phyloP scores from a whole-genome alignment of 92 coral and sea anemone genomes.

The Siderastrea radians region DNA sequence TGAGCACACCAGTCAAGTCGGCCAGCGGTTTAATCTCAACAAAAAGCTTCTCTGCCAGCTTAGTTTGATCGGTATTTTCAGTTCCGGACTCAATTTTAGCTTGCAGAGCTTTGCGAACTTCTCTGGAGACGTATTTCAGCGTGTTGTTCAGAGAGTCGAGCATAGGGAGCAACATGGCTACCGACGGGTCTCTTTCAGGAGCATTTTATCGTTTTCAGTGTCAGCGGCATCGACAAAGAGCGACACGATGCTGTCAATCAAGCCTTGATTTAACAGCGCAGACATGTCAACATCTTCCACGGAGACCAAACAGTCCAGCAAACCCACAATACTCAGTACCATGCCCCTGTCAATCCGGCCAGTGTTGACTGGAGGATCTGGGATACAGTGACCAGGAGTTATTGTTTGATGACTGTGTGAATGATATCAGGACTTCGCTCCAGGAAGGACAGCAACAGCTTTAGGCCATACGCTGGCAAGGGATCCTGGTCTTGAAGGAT shows the following conservation, averaged over 20 bases:
- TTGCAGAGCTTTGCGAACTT: conserved; percentile 96
- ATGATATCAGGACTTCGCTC: conserved; percentile 91
- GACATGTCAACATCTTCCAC: conserved; percentile 79
- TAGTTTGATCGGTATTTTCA: conserved; percentile 64
- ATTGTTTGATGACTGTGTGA: conserved; percentile 78
- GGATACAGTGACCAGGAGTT: conserved; percentile 77
- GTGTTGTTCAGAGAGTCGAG: conserved; percentile 87
- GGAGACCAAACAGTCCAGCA: conserved; percentile 84
- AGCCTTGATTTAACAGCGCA: conserved; percentile 89
- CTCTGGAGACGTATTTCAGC: conserved; percentile 89
- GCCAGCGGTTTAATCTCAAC: conserved; percentile 90
- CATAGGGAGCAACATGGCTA: conserved; percentile 75
- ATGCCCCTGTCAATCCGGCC: conserved; percentile 77
- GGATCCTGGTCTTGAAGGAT: conserved; percentile 99
- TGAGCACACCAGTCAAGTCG: conserved; percentile 88
- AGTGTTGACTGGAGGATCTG: conserved; percentile 84
- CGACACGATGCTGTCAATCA: conserved; percentile 89
- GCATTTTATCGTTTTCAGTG: conserved; percentile 60
- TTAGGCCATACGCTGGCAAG: conserved; percentile 94
- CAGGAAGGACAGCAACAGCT: conserved; percentile 88
- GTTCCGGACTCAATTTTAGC: conserved; percentile 77
- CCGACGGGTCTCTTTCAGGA: conserved; percentile 40
- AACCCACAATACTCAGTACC: conserved; percentile 82
- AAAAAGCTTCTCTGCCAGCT: conserved; percentile 87
- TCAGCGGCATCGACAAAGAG: conserved; percentile 84